These are phyloP conservation scores for Galagoides demidoff DNA, from an alignment of 2,797 vertebrate species.

Conservation along the genomic window DNA sequence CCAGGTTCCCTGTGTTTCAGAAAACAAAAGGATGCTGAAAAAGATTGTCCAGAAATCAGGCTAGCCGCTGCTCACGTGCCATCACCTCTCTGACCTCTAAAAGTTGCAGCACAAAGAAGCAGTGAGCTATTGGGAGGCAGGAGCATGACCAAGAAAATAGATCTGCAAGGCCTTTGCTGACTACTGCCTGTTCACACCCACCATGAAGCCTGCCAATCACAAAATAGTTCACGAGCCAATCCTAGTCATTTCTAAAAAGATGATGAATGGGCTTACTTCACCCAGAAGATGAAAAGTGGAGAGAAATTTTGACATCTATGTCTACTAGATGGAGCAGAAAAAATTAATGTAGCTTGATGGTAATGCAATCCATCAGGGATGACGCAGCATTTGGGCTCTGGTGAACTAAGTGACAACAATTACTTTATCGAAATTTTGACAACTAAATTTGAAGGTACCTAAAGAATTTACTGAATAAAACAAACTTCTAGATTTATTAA, in stretches of 20 bases:
- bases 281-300: slow-evolving; percentile 69
- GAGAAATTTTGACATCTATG: slow-evolving; percentile 65
- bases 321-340: slow-evolving; percentile 75
- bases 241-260: slow-evolving; percentile 63
- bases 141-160: slow-evolving; percentile 74
- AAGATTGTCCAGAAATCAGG: slow-evolving; percentile 2
- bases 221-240: slow-evolving; percentile 69
- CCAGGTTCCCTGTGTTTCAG: background rate
- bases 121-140: slow-evolving; percentile 54
- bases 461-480: slow-evolving; percentile 69
- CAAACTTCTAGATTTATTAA: slow-evolving; percentile 70
- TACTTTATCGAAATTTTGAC: slow-evolving; percentile 59
- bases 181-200: slow-evolving; percentile 47
- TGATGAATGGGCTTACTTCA: slow-evolving; percentile 71
- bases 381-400: slow-evolving; percentile 22
- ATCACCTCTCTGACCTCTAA: slow-evolving; percentile 69
- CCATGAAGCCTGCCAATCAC: slow-evolving; percentile 74
- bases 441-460: slow-evolving; percentile 73
- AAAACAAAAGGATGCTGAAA: background rate
- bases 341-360: slow-evolving; percentile 70
- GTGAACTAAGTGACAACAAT: slow-evolving; percentile 57
- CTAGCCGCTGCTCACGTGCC: background rate
- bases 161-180: slow-evolving; percentile 74
- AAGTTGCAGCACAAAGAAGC: slow-evolving; percentile 51
- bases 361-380: slow-evolving; percentile 54